Conservation (phyloP, 2,888 invertebrate genomes). For the Clostera curtula region DNA sequence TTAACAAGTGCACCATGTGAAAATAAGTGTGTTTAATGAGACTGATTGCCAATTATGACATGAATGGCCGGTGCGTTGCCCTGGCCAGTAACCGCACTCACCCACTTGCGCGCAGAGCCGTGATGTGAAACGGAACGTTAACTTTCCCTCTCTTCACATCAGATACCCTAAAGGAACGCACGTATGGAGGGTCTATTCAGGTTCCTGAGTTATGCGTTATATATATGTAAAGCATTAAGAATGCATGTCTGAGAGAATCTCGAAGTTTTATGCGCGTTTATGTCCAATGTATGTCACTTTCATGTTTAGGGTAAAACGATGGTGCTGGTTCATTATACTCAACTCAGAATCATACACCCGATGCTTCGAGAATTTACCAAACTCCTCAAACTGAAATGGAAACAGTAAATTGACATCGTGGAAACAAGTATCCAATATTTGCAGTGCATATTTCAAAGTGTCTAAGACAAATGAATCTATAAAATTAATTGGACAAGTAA, state of each 20-base stretch:
- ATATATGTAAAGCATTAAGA: too few relatives aligned
- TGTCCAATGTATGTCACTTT: too few relatives aligned
- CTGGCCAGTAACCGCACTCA: slow-evolving; percentile 65
- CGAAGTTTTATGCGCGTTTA: too few relatives aligned
- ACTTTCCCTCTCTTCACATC: slow-evolving; percentile 72
- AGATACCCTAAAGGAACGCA: too few relatives aligned
- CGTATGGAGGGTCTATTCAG: too few relatives aligned
- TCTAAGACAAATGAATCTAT: slow-evolving; percentile 72
- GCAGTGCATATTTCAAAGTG: slow-evolving; percentile 50
- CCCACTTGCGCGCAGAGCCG: slow-evolving; percentile 66
- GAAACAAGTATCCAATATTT: slow-evolving; percentile 27
- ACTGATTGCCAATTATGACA: slow-evolving; percentile 66
- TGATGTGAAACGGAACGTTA: slow-evolving; percentile 62
- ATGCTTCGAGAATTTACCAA: too few relatives aligned
- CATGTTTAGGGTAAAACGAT: too few relatives aligned
- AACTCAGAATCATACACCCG: too few relatives aligned
- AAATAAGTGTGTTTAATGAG: slow-evolving; percentile 58
- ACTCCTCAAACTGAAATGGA: background rate
- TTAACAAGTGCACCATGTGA: slow-evolving; percentile 42
- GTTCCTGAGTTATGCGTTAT: too few relatives aligned
- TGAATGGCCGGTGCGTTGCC: slow-evolving; percentile 67
- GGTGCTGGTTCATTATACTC: too few relatives aligned
- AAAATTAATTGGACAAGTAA: slow-evolving; percentile 75
- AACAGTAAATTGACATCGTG: slow-evolving; percentile 15
- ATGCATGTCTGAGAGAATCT: too few relatives aligned